Evolutionary conservation across 1,140 invertebrate species (phyloP), one percentile per base, ranked within the genome.

Genomic region (Delia radicum): DNA sequence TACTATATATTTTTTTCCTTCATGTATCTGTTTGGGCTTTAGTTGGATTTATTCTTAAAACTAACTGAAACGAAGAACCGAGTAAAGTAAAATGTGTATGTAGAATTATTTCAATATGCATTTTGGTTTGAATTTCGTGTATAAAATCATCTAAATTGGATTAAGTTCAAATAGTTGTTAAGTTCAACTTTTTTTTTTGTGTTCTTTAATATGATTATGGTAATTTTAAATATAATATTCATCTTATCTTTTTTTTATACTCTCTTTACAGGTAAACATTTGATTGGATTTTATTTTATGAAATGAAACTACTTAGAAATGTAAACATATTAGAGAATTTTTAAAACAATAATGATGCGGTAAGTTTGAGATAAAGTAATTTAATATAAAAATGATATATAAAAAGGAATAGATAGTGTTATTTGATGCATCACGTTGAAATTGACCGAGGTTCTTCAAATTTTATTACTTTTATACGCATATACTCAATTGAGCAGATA

Each of bases 201-300:
- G 15, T 29, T 21, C 27, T 29, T 65, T 29, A n/a, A 65, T 65
- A 29, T 29, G 63, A 65, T 65, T 65, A 65, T 29, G 63, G 2
- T 65, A 65, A 65, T 65, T 65, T 27, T 48, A 48, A 48, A 21
- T 29, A 29, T 28, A 13, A 65, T 65, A 29, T 65, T 65, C 5
- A 31, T 29, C n/a, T 29, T 29, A 4, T 65, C 27, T 65, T n/a
- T 27, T 62, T 62, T 26, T 5, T 31, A 2, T n/a, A n/a, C n/a
- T n/a, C n/a, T 65, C 21, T 29, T 65, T 65, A 15, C 63, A 65
- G 63, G 63, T 65, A 67, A 67, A 29, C 29, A 48, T 21, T 67
- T 67, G 3, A 33, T 67, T 28, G 65, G 65, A 21, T 67, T 67
- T 67, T 33, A 15, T 5, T 48, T n/a, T n/a, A n/a, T n/a, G n/a